Evolutionary conservation across 1,140 invertebrate species (phyloP).

Genomic region (Asobara japonica): DNA sequence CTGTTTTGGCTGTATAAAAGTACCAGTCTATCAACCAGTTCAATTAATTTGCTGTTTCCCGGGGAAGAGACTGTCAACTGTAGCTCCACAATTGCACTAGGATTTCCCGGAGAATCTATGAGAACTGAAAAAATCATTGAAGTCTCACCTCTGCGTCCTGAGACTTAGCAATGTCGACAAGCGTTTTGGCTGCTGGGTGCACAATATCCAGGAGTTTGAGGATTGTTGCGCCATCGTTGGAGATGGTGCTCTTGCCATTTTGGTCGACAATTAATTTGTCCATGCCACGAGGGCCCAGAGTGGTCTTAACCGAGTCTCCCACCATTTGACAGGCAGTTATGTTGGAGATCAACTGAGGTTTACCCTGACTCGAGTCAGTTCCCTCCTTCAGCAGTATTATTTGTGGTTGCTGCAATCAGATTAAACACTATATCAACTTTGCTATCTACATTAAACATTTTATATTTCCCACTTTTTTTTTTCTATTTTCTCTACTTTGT

Average conservation of each 20-base stretch:
- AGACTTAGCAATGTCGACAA: conserved; percentile 99
- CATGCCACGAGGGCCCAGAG: conserved; percentile 98
- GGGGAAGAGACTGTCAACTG: background rate
- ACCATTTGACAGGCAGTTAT: conserved; percentile 99
- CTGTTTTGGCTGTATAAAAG: conserved; percentile 43
- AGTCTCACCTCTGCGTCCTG: conserved; percentile 95
- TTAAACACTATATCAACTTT: background rate
- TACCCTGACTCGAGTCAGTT: conserved; percentile 96
- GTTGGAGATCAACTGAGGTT: conserved; percentile 95
- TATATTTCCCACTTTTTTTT: background rate
- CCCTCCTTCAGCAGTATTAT: conserved; percentile 98
- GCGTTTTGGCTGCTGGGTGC: conserved; percentile 96
- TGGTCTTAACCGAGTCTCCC: conserved; percentile 95
- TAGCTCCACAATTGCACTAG: background rate
- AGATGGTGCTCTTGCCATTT: conserved; percentile 93
- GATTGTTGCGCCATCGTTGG: conserved; percentile 99
- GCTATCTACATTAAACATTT: background rate
- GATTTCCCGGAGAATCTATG: conserved; percentile 10
- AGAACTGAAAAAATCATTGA: background rate
- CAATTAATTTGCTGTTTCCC: conserved; percentile 45
- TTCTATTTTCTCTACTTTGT: too few relatives aligned
- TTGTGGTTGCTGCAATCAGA: conserved; percentile 86
- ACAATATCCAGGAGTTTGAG: conserved; percentile 97
- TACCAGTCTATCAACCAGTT: conserved; percentile 50
- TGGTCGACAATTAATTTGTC: conserved; percentile 97